phyloP scores from a whole-genome alignment of 2,888 invertebrate species.

The Odontothrips loti region DNA sequence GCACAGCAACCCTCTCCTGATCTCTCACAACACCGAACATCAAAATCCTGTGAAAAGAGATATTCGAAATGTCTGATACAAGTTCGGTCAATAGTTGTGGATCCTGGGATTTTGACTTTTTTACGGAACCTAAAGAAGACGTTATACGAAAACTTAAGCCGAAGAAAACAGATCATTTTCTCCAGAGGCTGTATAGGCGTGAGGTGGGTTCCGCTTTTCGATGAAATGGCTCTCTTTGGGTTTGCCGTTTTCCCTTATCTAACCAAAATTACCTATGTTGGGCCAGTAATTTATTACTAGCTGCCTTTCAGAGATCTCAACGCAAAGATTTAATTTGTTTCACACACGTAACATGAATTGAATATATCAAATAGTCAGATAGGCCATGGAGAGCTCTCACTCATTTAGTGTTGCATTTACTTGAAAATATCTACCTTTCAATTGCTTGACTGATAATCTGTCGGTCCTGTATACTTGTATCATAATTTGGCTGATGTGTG shows the following conservation, averaged over 20 bases:
- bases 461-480: neutral
- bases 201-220: neutral
- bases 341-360: neutral
- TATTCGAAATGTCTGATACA: neutral
- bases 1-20: neutral
- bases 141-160: neutral
- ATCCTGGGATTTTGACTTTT: neutral
- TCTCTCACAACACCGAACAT: neutral
- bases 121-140: neutral
- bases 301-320: neutral
- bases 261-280: neutral
- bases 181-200: neutral
- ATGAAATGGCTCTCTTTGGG: neutral
- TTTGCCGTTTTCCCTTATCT: neutral
- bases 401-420: neutral
- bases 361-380: neutral
- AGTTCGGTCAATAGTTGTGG: neutral
- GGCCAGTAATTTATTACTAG: neutral
- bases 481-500: neutral
- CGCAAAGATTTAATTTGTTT: neutral
- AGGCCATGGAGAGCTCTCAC: neutral
- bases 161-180: slow-evolving; percentile 13
- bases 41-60: neutral
- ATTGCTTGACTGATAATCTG: neutral
- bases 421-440: neutral